Base-by-base conservation (phyloP, 2,888 invertebrate species). In the Meiosimyza decipiens region DNA sequence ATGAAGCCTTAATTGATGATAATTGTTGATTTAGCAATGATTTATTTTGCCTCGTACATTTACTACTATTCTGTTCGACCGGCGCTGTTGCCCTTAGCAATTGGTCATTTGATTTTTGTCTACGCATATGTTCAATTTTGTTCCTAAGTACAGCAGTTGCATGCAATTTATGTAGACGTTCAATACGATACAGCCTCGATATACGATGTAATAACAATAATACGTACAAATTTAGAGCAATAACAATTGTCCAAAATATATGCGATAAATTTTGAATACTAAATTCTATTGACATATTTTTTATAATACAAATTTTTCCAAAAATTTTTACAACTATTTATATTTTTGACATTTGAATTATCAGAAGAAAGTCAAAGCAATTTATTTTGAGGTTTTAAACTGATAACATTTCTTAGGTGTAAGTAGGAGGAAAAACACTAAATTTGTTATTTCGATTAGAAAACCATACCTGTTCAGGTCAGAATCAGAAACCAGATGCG, bases 181-280 rank as follows among this genome's bases (percentile, higher is more conserved):
- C 76, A n/a, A 71, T 18, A 13, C 74, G 75, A 55, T 78, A 77
- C n/a, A 75, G 55, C 70, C 73, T 75, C 5, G 77, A 73, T 22
- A 76, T 73, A 64, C 74, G 73, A 71, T 71, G 74, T 54, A 78
- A 60, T 50, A 76, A 65, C 68, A 73, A 71, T 50, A 75, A 51
- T 11, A 77, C 65, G 69, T 78, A 78, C n/a, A 77, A 68, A 71
- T 73, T 73, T 72, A 77, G 71, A 22, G 62, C 63, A 62, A 75
- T 33, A 28, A 77, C 72, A 66, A 72, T 73, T 40, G 76, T 73
- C 79, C 79, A 79, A 64, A 77, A 78, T 54, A 78, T 40, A 65
- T 77, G 73, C 70, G 75, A 67, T 74, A 78, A 75, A 77, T 79
- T 78, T 78, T 74, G 77, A 74, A 76, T 72, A 76, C 71, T 76